phyloP scores from a whole-genome alignment of 2,888 invertebrate species.

The Tipula confusa region DNA sequence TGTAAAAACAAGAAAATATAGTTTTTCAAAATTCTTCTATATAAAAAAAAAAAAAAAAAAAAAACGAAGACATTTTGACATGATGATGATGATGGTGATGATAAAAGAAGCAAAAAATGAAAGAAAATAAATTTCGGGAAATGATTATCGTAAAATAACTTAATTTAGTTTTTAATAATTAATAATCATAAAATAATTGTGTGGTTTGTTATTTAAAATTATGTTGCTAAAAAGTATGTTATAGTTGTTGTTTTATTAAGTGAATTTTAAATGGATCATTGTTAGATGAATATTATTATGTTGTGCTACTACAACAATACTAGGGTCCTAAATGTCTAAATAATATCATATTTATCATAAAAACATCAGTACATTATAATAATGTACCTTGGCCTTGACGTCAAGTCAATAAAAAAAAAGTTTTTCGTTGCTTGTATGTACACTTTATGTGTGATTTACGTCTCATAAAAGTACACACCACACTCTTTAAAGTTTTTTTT shows the following conservation, averaged over 20 bases:
- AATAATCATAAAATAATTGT: neutral
- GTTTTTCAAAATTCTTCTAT: neutral
- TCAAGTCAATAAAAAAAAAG: slow-evolving; percentile 25
- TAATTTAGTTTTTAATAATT: neutral
- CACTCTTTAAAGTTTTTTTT: neutral
- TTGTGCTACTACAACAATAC: neutral
- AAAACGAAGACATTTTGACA: slow-evolving; percentile 8
- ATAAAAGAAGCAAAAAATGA: neutral
- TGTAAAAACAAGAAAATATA: neutral
- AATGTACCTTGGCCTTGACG: slow-evolving; percentile 29
- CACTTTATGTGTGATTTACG: neutral
- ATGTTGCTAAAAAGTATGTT: neutral
- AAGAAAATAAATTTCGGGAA: neutral
- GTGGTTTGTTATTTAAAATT: neutral
- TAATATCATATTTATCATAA: neutral
- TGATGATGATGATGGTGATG: too few species aligned
- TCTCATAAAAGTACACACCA: neutral
- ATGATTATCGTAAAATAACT: neutral
- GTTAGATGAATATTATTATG: neutral
- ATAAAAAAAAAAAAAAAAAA: neutral
- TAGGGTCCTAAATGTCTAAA: neutral
- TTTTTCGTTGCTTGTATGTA: slow-evolving; percentile 6
- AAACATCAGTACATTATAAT: neutral
- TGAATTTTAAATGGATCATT: neutral
- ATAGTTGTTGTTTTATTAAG: neutral